Percentiles rank a stretch among this genome's conserved stretches.
phyloP scores from a whole-genome alignment of 2,888 invertebrate species.

The Apantesis nais region DNA sequence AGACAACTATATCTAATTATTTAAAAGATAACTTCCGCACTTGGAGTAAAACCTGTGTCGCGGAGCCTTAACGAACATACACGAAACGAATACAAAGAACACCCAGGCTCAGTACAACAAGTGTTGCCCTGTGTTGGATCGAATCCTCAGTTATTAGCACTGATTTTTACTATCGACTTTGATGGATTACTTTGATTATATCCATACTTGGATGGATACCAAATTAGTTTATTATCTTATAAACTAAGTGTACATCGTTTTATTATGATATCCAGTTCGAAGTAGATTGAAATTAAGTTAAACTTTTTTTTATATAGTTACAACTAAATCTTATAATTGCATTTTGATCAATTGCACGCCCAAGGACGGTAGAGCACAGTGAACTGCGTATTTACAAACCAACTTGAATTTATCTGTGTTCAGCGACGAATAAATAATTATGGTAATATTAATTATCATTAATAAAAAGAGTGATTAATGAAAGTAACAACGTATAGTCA shows the following conservation, averaged over 20 bases:
- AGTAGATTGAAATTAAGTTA: no score
- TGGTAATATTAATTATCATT: neutral
- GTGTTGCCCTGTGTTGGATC: no score
- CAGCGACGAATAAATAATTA: neutral
- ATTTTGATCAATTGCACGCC: neutral
- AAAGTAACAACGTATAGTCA: neutral
- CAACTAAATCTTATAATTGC: neutral
- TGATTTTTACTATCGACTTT: neutral
- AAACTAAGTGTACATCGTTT: neutral
- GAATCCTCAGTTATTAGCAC: no score
- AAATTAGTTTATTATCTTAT: neutral
- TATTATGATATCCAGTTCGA: neutral
- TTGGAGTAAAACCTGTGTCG: no score
- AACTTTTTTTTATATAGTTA: neutral
- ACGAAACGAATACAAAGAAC: no score
- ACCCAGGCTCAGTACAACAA: no score
- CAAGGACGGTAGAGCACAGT: neutral
- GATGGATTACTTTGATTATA: no score
- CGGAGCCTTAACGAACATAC: no score
- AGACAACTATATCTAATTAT: no score
- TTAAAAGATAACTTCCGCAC: no score
- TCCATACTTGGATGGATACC: neutral
- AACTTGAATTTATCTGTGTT: neutral
- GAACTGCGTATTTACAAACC: neutral
- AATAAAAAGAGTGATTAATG: slow-evolving; percentile 4